These are phyloP conservation scores for Berghia stephanieae DNA, from an alignment of 1,140 invertebrate genomes.

Conservation along the genomic window DNA sequence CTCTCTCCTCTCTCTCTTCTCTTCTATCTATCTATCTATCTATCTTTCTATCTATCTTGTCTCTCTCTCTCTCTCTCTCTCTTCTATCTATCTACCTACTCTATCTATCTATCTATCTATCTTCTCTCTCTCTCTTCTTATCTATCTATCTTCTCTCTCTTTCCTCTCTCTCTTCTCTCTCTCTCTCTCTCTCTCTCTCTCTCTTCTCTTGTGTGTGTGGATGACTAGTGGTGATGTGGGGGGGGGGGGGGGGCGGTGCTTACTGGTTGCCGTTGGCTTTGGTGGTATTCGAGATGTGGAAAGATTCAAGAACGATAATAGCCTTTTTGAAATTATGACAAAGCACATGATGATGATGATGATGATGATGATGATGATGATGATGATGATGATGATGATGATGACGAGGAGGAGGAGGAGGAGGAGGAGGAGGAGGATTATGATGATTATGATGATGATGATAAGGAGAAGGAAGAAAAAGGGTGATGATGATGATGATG, in stretches of 20 bases:
- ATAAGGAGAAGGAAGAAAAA: constrained; percentile 17
- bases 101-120: no score
- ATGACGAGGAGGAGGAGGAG: background rate
- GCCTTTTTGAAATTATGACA: background rate
- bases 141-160: no score
- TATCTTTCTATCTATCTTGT: no score
- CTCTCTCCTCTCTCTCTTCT: no score
- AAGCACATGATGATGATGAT: background rate
- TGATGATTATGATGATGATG: constrained; percentile 12
- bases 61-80: no score
- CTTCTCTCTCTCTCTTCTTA: no score
- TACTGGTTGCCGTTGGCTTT: constrained; percentile 4
- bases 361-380: constrained; percentile 11
- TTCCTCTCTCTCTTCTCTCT: no score
- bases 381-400: constrained; percentile 23
- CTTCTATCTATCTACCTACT: no score
- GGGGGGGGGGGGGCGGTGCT: background rate
- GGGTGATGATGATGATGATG: background rate
- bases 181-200: constrained; percentile 1
- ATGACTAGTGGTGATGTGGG: background rate
- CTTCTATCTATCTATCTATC: no score
- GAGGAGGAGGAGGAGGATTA: background rate
- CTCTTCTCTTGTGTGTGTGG: constrained; percentile 1
- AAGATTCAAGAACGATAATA: background rate
- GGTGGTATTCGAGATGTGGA: background rate